These are phyloP conservation scores for Pyxicephalus adspersus DNA, from an alignment of 2,113 vertebrate species.

Conservation along the genomic window DNA sequence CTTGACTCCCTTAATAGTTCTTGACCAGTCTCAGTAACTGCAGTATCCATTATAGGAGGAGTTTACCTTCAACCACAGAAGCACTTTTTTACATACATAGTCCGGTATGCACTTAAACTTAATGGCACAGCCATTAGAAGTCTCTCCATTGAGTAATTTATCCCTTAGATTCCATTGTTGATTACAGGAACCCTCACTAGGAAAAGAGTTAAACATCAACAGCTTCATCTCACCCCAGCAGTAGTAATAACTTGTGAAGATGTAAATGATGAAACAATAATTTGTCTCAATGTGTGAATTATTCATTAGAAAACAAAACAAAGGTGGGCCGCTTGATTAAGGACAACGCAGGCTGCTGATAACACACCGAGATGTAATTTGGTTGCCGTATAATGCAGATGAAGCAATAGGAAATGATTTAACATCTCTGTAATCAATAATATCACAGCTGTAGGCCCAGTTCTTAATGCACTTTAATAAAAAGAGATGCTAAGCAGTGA, in stretches of 20 bases:
- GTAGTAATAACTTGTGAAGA: conserved; percentile 50
- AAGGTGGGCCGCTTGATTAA: conserved; percentile 56
- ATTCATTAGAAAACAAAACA: conserved; percentile 55
- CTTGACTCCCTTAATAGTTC: too few relatives aligned
- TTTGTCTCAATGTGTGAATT: conserved; percentile 57
- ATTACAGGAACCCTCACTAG: background rate
- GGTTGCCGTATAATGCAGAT: conserved; percentile 54
- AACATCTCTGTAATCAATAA: conserved; percentile 55
- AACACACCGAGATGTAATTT: conserved; percentile 55
- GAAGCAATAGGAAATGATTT: conserved; percentile 57
- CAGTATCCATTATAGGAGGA: too few relatives aligned
- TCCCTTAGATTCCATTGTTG: background rate
- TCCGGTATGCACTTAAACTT: too few relatives aligned
- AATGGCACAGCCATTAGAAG: too few relatives aligned
- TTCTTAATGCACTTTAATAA: conserved; percentile 57
- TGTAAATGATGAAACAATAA: conserved; percentile 56
- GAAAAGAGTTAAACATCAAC: conserved; percentile 34
- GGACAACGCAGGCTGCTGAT: conserved; percentile 48
- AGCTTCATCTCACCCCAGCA: conserved; percentile 7
- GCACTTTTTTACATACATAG: too few relatives aligned
- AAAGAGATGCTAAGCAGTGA: conserved; percentile 50
- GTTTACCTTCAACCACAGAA: too few relatives aligned
- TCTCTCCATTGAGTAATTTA: too few relatives aligned
- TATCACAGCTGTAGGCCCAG: conserved; percentile 51
- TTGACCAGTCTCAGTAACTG: too few relatives aligned